Conservation (phyloP, 2,797 vertebrate species). For the Galago senegalensis region DNA sequence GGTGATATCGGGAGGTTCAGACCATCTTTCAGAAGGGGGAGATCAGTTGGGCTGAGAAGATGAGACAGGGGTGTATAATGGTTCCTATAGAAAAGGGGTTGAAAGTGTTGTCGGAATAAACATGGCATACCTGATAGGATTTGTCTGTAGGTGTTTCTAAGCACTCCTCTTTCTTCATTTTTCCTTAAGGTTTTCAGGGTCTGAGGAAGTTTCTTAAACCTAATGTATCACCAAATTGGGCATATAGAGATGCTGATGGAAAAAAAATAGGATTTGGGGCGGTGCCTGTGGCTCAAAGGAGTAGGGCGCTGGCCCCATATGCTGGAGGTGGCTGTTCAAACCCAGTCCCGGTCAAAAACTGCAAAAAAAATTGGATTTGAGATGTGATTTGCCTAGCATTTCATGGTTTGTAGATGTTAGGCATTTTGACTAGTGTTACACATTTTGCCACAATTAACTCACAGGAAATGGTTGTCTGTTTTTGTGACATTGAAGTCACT, state of each 20-base stretch:
- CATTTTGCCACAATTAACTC: not conserved
- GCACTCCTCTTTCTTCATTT: too few species aligned
- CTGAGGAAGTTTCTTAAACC: not conserved
- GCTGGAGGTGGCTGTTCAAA: too few species aligned
- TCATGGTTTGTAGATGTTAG: not conserved
- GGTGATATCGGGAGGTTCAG: not conserved
- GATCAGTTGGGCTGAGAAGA: not conserved
- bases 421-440: not conserved
- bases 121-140: not conserved
- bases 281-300: too few species aligned
- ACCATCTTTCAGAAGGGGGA: not conserved
- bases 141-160: too few species aligned
- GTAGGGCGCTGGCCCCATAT: too few species aligned
- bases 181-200: not conserved
- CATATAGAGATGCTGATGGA: not conserved
- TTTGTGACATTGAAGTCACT: not conserved
- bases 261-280: not conserved
- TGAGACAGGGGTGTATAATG: too few species aligned
- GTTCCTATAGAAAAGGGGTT: not conserved
- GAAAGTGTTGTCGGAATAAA: not conserved
- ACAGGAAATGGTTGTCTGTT: not conserved
- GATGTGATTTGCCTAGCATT: not conserved
- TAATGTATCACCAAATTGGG: not conserved
- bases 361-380: not conserved
- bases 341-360: too few species aligned